A percentile compares a stretch with the other conserved stretches of the same genome.
These are phyloP conservation scores for Litocranius walleri DNA, from an alignment of 2,113 vertebrate genomes.

Conservation along the genomic window DNA sequence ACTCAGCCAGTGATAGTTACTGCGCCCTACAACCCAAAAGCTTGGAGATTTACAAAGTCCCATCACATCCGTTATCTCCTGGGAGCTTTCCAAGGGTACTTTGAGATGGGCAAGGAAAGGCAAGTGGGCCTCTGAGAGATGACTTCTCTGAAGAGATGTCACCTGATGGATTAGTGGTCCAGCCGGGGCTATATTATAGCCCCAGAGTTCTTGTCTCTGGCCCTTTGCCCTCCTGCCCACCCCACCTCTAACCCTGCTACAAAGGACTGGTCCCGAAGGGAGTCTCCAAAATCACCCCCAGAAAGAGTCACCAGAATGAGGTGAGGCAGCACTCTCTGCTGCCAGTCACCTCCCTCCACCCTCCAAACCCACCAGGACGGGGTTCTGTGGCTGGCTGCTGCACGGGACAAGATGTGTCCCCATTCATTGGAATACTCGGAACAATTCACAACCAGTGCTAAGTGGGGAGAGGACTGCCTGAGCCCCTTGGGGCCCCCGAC, in stretches of 20 bases:
- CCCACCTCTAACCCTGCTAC: not conserved
- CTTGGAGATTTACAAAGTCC: not conserved
- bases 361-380: not conserved
- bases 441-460: not conserved
- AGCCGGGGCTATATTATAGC: too few relatives aligned
- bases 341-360: not conserved
- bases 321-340: not conserved
- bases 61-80: not conserved
- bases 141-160: not conserved
- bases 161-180: rapidly evolving
- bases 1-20: not conserved
- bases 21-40: not conserved
- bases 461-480: too few relatives aligned
- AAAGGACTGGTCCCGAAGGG: not conserved
- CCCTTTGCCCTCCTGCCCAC: not conserved
- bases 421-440: not conserved
- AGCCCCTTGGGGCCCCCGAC: not conserved
- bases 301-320: not conserved
- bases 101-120: not conserved
- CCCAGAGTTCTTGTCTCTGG: not conserved
- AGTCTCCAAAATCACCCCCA: not conserved
- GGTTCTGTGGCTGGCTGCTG: not conserved
- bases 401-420: not conserved
- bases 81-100: not conserved
- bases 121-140: not conserved